phyloP scores from a whole-genome alignment of 2,888 invertebrate genomes.

The Tetanocera ferruginea region DNA sequence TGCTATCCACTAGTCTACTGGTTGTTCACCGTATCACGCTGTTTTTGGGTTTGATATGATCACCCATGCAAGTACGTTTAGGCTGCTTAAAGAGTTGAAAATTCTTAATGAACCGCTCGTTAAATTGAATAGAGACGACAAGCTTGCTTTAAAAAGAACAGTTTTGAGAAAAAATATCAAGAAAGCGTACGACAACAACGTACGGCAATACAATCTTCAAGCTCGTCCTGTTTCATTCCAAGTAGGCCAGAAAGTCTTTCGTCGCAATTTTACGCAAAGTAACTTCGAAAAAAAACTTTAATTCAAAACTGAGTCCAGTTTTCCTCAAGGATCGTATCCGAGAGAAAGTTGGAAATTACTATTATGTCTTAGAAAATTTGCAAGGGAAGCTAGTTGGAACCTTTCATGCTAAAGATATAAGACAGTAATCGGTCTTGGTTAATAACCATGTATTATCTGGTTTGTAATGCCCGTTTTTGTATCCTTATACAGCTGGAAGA shows the following conservation, averaged over 20 bases:
- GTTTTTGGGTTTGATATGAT: constrained; percentile 33
- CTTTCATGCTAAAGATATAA: no score
- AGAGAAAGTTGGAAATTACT: no score
- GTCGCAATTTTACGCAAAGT: background rate
- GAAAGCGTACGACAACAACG: background rate
- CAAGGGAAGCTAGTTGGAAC: background rate
- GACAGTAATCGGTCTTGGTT: no score
- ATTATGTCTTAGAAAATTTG: background rate
- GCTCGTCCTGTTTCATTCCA: background rate
- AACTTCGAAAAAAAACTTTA: background rate
- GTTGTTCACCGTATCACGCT: constrained; percentile 27
- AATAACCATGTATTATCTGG: no score
- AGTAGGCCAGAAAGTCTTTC: background rate
- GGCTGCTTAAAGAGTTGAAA: no score
- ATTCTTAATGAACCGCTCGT: no score
- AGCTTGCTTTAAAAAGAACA: no score
- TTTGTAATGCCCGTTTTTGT: no score
- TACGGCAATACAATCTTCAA: background rate
- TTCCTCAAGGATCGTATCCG: background rate
- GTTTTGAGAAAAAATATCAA: background rate
- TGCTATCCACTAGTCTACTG: constrained; percentile 20
- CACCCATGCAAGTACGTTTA: no score
- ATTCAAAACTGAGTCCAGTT: background rate
- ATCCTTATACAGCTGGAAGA: no score
- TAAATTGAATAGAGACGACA: no score